These are phyloP conservation scores for Phylloscopus collybita DNA, from an alignment of 2,797 vertebrate species.

Conservation along the genomic window DNA sequence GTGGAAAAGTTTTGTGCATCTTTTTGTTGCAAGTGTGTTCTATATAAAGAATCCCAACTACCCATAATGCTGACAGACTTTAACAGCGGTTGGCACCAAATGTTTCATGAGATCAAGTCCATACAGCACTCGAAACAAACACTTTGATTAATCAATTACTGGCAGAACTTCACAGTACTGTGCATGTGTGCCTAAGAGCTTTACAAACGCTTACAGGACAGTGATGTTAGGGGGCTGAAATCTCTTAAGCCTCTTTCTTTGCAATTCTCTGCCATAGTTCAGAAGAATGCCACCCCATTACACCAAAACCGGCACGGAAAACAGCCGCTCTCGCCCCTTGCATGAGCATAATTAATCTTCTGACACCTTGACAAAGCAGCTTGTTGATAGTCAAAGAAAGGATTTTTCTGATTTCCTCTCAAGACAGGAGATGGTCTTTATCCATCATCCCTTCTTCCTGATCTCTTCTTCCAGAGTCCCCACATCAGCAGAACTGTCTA, in stretches of 20 bases:
- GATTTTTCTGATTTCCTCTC: slow-evolving; percentile 88
- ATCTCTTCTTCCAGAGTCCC: slow-evolving; percentile 83
- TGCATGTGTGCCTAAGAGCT: slow-evolving; percentile 34
- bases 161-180: slow-evolving; percentile 20
- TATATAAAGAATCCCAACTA: not conserved
- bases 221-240: slow-evolving; percentile 53
- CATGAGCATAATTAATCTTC: slow-evolving; percentile 82
- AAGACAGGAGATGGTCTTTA: slow-evolving; percentile 87
- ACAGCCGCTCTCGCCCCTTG: slow-evolving; percentile 48
- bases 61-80: not conserved
- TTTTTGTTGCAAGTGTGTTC: not conserved
- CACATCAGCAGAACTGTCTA: slow-evolving; percentile 83
- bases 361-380: slow-evolving; percentile 90
- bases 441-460: slow-evolving; percentile 93
- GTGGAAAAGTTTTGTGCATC: not conserved
- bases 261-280: slow-evolving; percentile 70
- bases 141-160: slow-evolving; percentile 48
- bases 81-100: not conserved
- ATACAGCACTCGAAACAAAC: slow-evolving; percentile 39
- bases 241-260: slow-evolving; percentile 73
- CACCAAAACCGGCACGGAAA: slow-evolving; percentile 33
- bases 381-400: slow-evolving; percentile 83
- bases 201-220: slow-evolving; percentile 41
- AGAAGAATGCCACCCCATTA: slow-evolving; percentile 70
- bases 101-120: not conserved